Base-by-base conservation (phyloP, 1,140 invertebrate genomes). In the Archivesica marissinica region DNA sequence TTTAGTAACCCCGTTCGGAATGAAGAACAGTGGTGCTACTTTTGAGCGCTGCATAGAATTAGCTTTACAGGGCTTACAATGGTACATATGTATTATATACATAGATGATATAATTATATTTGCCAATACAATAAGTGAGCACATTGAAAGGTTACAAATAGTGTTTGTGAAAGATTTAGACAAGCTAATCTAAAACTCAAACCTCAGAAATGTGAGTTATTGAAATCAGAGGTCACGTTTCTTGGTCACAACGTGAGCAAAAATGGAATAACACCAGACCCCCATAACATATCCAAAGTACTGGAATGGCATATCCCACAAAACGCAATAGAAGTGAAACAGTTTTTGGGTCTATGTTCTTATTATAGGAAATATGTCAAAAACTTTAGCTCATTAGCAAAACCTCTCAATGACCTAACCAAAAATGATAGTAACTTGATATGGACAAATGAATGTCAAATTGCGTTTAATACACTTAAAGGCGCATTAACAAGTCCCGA, bases 1-100 rank as follows among this genome's bases (percentile, higher is more conserved):
- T 56, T 33, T 30, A 7, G 38, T 41, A 0, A 86, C 88, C 83
- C 90, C 89, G 20, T 91, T 90, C 81, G 90, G 90, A 7, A 17
- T 91, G 25, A 81, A 87, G 9, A 86, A 83, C 35, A 61, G 84
- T 11, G 56, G 66, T n/a, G 86, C 87, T 20, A 59, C 79, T 7
- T 87, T 88, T 35, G 44, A 17, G 20, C 33, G 85, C 15, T 25
- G 87, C 9, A 88, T 90, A 85, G 44, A 74, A 50, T 11, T 74
- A 47, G 70, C 38, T n/a, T 23, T 50, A 59, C 3, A 77, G 23
- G 44, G 75, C 35, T 28, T 56, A 9, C 70, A 74, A 28, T 74
- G 70, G 70, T 47, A 74, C 28, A 74, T 47, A 74, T 74, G 70
- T 20, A 74, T 50, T 15, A 44, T 50, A 2, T 74, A 50, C 17